Percentiles rank a stretch among this genome's conserved stretches.
Evolutionary conservation across 2,888 invertebrate species (phyloP).

Genomic region (Octodonta nipae): DNA sequence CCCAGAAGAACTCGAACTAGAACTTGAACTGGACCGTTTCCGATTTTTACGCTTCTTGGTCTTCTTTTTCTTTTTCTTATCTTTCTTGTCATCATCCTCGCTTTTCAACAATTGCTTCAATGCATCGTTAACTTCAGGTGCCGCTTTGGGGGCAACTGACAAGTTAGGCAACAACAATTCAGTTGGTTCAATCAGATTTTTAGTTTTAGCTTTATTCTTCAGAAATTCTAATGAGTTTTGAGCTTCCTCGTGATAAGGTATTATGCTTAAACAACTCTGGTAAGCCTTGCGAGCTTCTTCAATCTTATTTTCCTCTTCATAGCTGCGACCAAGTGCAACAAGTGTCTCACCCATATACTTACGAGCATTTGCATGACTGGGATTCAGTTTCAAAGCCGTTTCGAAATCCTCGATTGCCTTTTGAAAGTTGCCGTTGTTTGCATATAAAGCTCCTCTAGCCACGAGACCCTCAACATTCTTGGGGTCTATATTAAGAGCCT

Average conservation of each 20-base stretch:
- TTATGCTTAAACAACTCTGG: conserved; percentile 67
- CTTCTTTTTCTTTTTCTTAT: conserved; percentile 49
- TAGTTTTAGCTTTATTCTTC: conserved; percentile 50
- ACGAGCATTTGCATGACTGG: conserved; percentile 80
- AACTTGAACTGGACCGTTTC: conserved; percentile 39
- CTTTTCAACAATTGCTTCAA: conserved; percentile 47
- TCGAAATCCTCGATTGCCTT: conserved; percentile 92
- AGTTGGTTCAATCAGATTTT: conserved; percentile 50
- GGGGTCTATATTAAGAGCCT: conserved; percentile 82
- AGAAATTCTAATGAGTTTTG: conserved; percentile 70
- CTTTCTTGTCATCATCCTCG: conserved; percentile 42
- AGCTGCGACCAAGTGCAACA: conserved; percentile 76
- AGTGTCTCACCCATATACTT: conserved; percentile 90
- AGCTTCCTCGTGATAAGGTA: conserved; percentile 79
- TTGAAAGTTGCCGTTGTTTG: conserved; percentile 85
- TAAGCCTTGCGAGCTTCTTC: conserved; percentile 76
- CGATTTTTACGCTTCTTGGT: conserved; percentile 53
- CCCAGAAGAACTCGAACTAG: conserved; percentile 34
- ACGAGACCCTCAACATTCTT: conserved; percentile 85
- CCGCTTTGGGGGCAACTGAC: conserved; percentile 33
- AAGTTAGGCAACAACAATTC: conserved; percentile 49
- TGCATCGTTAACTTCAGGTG: conserved; percentile 50
- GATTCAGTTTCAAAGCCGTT: conserved; percentile 75
- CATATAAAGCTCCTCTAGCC: conserved; percentile 81
- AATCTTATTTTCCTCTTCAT: conserved; percentile 74